Evolutionary conservation across 2,797 vertebrate species (phyloP).

Genomic region (Epinephelus coioides): DNA sequence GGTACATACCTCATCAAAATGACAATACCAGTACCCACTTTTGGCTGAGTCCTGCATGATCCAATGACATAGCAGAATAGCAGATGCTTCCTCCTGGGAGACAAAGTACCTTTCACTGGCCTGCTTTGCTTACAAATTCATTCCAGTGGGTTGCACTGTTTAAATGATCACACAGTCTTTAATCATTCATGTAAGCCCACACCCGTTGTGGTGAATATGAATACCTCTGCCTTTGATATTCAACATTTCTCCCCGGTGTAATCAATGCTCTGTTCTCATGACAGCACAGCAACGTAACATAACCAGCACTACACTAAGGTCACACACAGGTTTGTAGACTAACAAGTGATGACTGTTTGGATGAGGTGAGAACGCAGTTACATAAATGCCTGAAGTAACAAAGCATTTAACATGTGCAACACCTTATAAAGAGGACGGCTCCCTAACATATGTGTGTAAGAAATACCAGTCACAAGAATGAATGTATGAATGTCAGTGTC

Average conservation of each 20-base stretch:
- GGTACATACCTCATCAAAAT: slow-evolving; percentile 34
- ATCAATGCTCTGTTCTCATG: slow-evolving; percentile 45
- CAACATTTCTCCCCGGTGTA: slow-evolving; percentile 27
- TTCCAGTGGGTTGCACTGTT: slow-evolving; percentile 45
- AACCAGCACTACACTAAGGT: slow-evolving; percentile 7
- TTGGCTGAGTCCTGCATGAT: slow-evolving; percentile 40
- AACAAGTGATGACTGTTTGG: slow-evolving; percentile 38
- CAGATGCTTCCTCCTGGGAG: slow-evolving; percentile 50
- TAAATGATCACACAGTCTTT: slow-evolving; percentile 59
- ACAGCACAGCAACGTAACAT: slow-evolving; percentile 33
- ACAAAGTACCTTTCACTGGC: slow-evolving; percentile 52
- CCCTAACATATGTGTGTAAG: slow-evolving; percentile 52
- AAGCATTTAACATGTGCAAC: slow-evolving; percentile 4
- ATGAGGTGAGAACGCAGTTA: slow-evolving; percentile 48
- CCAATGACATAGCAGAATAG: slow-evolving; percentile 44
- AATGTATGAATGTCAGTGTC: slow-evolving; percentile 17
- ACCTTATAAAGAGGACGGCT: slow-evolving; percentile 24
- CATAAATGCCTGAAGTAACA: slow-evolving; percentile 20
- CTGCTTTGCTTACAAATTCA: slow-evolving; percentile 40
- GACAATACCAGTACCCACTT: slow-evolving; percentile 44
- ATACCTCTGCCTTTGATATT: slow-evolving; percentile 58
- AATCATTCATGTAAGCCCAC: slow-evolving; percentile 56
- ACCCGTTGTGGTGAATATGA: slow-evolving; percentile 41
- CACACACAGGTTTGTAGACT: slow-evolving; percentile 17
- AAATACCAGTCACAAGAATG: slow-evolving; percentile 19